Conservation (phyloP, 2,888 invertebrate species). For the Uropetala carovei region DNA sequence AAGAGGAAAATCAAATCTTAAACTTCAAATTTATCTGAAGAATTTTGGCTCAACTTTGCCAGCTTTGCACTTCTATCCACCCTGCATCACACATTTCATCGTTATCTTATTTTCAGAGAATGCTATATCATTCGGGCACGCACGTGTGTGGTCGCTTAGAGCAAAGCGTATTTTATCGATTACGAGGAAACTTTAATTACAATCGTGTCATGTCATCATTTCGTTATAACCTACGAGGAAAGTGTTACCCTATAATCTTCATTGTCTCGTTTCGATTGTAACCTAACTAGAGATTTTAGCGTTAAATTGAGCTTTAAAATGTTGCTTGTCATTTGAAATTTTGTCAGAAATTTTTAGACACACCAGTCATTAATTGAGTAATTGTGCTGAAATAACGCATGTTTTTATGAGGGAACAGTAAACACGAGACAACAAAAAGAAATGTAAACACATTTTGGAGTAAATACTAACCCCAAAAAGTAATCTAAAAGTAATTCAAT, state of each 20-base stretch:
- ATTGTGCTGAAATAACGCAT: too few species aligned
- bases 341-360: too few species aligned
- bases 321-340: too few species aligned
- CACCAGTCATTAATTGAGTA: too few species aligned
- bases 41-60: neutral
- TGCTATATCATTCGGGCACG: neutral
- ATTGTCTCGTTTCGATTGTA: neutral
- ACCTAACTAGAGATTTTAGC: too few species aligned
- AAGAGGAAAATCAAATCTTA: conserved; percentile 26
- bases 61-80: conserved; percentile 2
- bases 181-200: neutral
- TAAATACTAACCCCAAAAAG: neutral
- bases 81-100: neutral
- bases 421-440: too few species aligned
- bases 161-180: conserved; percentile 19
- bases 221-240: conserved; percentile 20
- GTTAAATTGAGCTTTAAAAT: too few species aligned
- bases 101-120: conserved; percentile 27
- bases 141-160: conserved; percentile 11
- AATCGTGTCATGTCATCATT: conserved; percentile 24
- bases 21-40: neutral
- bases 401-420: too few species aligned
- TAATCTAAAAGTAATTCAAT: neutral
- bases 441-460: neutral
- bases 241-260: conserved; percentile 19